phyloP scores from a whole-genome alignment of 1,140 invertebrate species.

The Camponotus vicinus region DNA sequence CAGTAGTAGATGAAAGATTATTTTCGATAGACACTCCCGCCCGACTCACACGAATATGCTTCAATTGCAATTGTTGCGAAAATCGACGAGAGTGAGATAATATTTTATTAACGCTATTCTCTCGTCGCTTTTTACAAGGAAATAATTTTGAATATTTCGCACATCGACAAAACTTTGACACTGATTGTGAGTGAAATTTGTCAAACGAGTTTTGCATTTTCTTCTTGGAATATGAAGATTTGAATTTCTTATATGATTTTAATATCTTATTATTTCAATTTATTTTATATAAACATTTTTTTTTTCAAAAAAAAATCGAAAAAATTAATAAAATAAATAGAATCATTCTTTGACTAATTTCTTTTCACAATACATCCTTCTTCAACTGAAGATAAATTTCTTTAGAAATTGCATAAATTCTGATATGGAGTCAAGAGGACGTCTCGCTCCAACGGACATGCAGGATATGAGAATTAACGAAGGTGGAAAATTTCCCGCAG shows the following conservation, averaged over 20 bases:
- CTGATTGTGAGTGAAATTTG: not conserved
- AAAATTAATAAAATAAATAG: not conserved
- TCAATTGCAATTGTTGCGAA: conserved; percentile 29
- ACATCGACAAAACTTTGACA: not conserved
- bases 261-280: too few relatives aligned
- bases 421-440: not conserved
- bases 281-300: not conserved
- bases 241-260: not conserved
- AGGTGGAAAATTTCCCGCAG: conserved; percentile 31
- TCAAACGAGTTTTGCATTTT: not conserved
- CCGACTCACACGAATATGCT: not conserved
- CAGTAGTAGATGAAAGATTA: conserved; percentile 54
- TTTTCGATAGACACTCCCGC: conserved; percentile 12
- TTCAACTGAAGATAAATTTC: not conserved
- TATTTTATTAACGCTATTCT: not conserved
- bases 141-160: not conserved
- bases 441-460: conserved; percentile 3
- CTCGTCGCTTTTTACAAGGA: not conserved
- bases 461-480: conserved; percentile 34
- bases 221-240: not conserved
- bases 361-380: not conserved
- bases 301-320: not conserved
- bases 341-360: not conserved
- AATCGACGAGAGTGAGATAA: not conserved
- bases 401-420: not conserved